These are phyloP conservation scores for Tetanocera ferruginea DNA, from an alignment of 2,888 invertebrate species.

Conservation along the genomic window DNA sequence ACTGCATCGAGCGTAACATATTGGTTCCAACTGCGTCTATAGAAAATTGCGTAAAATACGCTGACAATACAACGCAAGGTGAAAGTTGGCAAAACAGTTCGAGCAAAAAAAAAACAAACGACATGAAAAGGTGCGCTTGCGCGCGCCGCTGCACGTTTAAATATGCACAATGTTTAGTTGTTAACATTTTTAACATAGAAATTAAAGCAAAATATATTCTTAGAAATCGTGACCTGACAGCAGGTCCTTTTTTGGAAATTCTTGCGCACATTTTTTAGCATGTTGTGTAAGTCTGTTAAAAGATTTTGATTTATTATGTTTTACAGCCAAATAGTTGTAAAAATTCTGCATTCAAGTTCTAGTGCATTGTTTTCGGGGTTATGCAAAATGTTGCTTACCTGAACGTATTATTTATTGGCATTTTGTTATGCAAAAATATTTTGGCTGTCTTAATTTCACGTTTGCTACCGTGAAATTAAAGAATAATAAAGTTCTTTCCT, in stretches of 20 bases:
- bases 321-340: no score
- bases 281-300: not conserved
- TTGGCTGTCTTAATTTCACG: slow-evolving; percentile 49
- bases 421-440: slow-evolving; percentile 46
- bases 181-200: no score
- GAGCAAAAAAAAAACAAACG: slow-evolving; percentile 3
- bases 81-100: slow-evolving; percentile 57
- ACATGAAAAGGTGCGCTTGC: not conserved
- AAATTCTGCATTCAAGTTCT: no score
- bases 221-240: not conserved
- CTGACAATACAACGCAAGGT: slow-evolving; percentile 50
- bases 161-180: slow-evolving; percentile 35
- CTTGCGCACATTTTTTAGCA: not conserved
- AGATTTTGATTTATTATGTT: no score
- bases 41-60: slow-evolving; percentile 49
- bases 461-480: slow-evolving; percentile 41
- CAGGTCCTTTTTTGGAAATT: not conserved
- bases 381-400: no score
- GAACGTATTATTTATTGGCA: no score
- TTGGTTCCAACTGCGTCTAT: slow-evolving; percentile 22
- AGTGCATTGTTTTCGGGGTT: no score
- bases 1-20: not conserved
- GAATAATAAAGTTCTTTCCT: not conserved
- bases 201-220: no score
- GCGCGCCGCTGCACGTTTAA: slow-evolving; percentile 19